Evolutionary conservation across 1,140 invertebrate species (phyloP), one percentile per base, ranked within the genome.

Genomic region (Solenopsis invicta): DNA sequence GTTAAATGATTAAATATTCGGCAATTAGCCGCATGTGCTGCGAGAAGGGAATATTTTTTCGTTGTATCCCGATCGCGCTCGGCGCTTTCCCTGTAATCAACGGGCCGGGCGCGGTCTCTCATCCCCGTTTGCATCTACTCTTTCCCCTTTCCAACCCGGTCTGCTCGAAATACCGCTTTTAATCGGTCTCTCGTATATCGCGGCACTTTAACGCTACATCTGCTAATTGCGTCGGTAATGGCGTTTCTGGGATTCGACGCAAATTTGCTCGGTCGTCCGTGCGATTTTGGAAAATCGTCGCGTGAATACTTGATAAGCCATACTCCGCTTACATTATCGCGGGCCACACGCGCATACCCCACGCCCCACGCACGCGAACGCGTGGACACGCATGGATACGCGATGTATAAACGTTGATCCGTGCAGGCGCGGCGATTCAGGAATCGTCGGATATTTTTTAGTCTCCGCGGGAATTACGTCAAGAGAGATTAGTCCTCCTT

Each of bases 271-370:
- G 69, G 56, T 75, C 80, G 80, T 84, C 80, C 80, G 54, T 61
- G 80, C 80, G 80, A 84, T 75, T 84, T 85, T 84, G 56, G 76
- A 86, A 85, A 85, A 81, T 86, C 76, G 85, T 80, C 82, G 48
- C 64, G 52, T 84, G 85, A 87, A 87, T 87, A 71, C 78, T 87
- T 81, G 78, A 87, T 87, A 87, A 87, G 85, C 77, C 16, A 59
- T 82, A 72, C 69, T 50, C 41, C 37, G 37, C 41, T 75, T 62
- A 74, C 80, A 84, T 84, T 75, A 84, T 84, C 80, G 34, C 45
- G 54, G 29, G 21, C 24, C 54, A n/a, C 77, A 10, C 29, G 16
- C 16, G 29, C 18, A 24, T 5, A 21, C 45, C 18, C 10, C 64
- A 24, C 18, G n/a, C 10, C 18, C 13, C 48, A 12, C 29, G 21